Conservation (phyloP, 2,113 vertebrate species). For the Romanogobio albipinnatus region DNA sequence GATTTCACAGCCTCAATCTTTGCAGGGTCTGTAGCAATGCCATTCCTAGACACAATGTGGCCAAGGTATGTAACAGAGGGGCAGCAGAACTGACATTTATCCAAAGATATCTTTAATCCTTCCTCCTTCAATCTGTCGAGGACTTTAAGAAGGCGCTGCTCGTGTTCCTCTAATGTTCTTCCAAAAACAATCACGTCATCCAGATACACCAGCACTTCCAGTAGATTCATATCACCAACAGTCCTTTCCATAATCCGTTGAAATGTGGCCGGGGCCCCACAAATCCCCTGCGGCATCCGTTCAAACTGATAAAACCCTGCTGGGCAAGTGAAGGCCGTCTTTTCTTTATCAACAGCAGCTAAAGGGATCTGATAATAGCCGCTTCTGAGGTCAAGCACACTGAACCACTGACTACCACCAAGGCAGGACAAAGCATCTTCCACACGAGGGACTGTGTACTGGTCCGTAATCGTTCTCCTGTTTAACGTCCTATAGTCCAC, state of each 20-base stretch:
- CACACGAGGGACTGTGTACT: no score
- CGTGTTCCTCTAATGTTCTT: background rate
- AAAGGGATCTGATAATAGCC: no score
- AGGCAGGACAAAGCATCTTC: no score
- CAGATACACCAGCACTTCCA: background rate
- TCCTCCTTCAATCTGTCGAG: background rate
- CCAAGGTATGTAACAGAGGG: background rate
- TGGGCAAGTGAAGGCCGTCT: no score
- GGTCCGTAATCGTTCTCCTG: background rate
- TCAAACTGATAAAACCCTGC: no score
- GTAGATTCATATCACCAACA: background rate
- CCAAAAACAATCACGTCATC: background rate
- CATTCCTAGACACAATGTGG: background rate
- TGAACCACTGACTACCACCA: no score
- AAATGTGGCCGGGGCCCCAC: background rate
- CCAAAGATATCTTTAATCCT: background rate
- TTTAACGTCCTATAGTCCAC: background rate
- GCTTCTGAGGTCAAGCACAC: no score
- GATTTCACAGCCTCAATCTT: background rate
- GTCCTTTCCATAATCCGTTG: background rate
- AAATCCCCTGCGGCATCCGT: no score
- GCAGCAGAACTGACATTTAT: background rate
- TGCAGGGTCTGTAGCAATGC: background rate
- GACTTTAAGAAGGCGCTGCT: background rate
- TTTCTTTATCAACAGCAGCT: no score